These are phyloP conservation scores for Scolopax bukidnonensis DNA, from an alignment of 2,797 vertebrate species.

Conservation along the genomic window DNA sequence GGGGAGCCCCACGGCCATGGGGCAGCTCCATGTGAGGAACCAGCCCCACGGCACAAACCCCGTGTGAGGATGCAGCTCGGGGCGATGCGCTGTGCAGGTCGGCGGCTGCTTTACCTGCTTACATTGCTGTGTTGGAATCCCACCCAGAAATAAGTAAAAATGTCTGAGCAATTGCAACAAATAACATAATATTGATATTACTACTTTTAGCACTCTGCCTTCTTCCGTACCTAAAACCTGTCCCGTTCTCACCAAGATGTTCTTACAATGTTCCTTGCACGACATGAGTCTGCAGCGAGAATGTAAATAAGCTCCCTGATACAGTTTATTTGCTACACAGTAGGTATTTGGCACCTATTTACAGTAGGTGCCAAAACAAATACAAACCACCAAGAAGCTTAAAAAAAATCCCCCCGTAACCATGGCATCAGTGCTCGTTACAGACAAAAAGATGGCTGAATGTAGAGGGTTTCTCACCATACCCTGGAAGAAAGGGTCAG, in stretches of 20 bases:
- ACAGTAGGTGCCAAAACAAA: background rate
- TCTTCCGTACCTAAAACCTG: background rate
- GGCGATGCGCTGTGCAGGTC: background rate
- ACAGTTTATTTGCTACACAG: background rate
- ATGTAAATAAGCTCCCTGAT: background rate
- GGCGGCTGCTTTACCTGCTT: background rate
- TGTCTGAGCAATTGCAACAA: background rate
- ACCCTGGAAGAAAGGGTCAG: background rate
- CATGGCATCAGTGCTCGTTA: too few relatives aligned
- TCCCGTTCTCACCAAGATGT: background rate
- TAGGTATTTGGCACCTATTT: too few relatives aligned
- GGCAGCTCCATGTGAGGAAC: background rate
- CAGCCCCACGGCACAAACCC: background rate
- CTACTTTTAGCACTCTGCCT: background rate
- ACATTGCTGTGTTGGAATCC: background rate
- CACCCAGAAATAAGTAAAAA: background rate
- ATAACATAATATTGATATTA: background rate
- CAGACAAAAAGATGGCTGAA: background rate
- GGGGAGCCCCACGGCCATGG: background rate
- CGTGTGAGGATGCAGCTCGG: accelerated
- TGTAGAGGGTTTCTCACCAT: background rate
- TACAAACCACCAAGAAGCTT: background rate
- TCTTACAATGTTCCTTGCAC: background rate
- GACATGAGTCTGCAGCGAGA: background rate
- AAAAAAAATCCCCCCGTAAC: background rate